phyloP scores from a whole-genome alignment of 2,888 invertebrate species.

The Bedellia somnulentella region DNA sequence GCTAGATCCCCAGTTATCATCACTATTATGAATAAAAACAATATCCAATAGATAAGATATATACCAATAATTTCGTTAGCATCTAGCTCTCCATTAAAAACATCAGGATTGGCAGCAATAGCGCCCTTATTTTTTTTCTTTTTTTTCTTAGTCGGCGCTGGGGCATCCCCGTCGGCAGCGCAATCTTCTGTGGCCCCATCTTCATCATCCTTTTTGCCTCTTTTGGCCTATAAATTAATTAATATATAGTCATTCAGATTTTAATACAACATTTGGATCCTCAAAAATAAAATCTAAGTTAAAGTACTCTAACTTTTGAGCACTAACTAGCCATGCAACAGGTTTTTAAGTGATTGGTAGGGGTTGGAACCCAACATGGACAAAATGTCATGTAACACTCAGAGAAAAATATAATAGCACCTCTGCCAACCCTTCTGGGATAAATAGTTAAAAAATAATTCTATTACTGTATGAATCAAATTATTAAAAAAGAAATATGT shows the following conservation, averaged over 20 bases:
- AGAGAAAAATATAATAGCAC: not conserved
- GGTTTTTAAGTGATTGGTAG: not conserved
- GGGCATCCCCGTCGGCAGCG: slow-evolving; percentile 22
- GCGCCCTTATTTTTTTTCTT: slow-evolving; percentile 43
- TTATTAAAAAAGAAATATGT: slow-evolving; percentile 1
- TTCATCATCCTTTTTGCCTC: slow-evolving; percentile 49
- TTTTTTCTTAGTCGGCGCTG: slow-evolving; percentile 30
- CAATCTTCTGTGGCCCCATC: slow-evolving; percentile 29
- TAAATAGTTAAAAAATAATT: too few species aligned
- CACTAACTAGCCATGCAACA: too few species aligned
- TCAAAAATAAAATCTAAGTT: too few species aligned
- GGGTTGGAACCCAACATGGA: not conserved
- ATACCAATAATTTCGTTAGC: slow-evolving; percentile 41
- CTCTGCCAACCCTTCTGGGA: not conserved
- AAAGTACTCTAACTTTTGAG: too few species aligned
- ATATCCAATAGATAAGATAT: too few species aligned
- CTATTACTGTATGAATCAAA: not conserved
- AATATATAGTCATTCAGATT: too few species aligned
- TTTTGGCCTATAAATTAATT: slow-evolving; percentile 36
- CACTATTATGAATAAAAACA: too few species aligned
- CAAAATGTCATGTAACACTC: not conserved
- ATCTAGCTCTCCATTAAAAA: slow-evolving; percentile 46
- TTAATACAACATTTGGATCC: too few species aligned
- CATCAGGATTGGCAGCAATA: slow-evolving; percentile 35
- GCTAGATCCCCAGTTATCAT: too few species aligned